phyloP scores from a whole-genome alignment of 2,888 invertebrate genomes.

The Pollenia angustigena region DNA sequence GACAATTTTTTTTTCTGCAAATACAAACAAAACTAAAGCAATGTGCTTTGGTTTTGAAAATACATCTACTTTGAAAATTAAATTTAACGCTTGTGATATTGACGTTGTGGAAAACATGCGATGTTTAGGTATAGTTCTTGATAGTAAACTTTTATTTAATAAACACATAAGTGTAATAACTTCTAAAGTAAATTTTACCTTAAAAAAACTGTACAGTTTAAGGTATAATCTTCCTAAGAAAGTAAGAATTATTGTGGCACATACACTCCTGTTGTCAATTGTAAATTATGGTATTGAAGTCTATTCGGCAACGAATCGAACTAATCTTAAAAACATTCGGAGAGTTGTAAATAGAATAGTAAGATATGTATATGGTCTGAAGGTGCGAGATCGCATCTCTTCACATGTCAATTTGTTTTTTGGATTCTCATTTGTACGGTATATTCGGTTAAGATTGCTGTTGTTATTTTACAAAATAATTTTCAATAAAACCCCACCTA shows the following conservation, averaged over 20 bases:
- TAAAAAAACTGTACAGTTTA: neutral
- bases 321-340: neutral
- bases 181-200: neutral
- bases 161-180: neutral
- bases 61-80: neutral
- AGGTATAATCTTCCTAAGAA: no score
- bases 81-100: neutral
- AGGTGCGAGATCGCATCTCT: neutral
- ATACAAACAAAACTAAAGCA: slow-evolving; percentile 8
- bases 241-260: no score
- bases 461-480: neutral
- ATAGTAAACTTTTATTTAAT: neutral
- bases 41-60: neutral
- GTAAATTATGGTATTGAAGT: no score
- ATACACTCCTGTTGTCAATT: no score
- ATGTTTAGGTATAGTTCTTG: neutral
- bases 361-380: neutral
- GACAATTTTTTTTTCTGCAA: neutral
- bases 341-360: slow-evolving; percentile 2
- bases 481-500: neutral
- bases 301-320: neutral
- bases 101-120: neutral
- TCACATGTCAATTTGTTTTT: neutral
- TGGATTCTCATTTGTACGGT: neutral
- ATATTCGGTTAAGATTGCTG: neutral